Conservation (phyloP, 2,888 invertebrate genomes). For the Thelaira solivaga region DNA sequence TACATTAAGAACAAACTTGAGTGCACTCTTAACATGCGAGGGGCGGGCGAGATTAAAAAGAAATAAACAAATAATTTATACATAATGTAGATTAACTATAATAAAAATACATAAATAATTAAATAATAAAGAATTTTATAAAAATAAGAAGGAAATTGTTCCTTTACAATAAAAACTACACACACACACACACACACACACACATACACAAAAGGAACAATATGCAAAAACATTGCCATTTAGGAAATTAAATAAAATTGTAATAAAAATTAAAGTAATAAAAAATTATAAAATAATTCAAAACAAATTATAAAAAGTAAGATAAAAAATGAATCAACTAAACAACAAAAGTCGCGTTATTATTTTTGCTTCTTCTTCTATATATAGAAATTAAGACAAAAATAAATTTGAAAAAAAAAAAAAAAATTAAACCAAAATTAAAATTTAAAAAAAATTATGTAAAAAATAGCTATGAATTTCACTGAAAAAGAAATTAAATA, state of each 20-base stretch:
- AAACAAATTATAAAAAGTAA: conserved; percentile 65
- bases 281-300: conserved; percentile 61
- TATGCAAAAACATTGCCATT: conserved; percentile 61
- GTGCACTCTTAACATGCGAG: conserved; percentile 77
- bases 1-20: conserved; percentile 74
- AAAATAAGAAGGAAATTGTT: conserved; percentile 46
- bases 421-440: conserved; percentile 47
- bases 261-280: conserved; percentile 28
- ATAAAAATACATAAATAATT: no score
- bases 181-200: no score
- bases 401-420: conserved; percentile 52
- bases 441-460: conserved; percentile 61
- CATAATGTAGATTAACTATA: conserved; percentile 68
- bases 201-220: conserved; percentile 60
- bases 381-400: conserved; percentile 60
- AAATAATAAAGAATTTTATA: conserved; percentile 56
- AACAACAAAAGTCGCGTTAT: conserved; percentile 49
- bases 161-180: conserved; percentile 29
- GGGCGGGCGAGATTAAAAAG: conserved; percentile 77
- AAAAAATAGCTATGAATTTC: conserved; percentile 67
- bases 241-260: conserved; percentile 59
- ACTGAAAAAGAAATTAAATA: conserved; percentile 48
- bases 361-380: conserved; percentile 63
- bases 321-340: conserved; percentile 59
- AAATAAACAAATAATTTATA: conserved; percentile 62